Evolutionary conservation across 2,113 vertebrate genomes (phyloP).

Genomic region (Porphyrio hochstetteri): DNA sequence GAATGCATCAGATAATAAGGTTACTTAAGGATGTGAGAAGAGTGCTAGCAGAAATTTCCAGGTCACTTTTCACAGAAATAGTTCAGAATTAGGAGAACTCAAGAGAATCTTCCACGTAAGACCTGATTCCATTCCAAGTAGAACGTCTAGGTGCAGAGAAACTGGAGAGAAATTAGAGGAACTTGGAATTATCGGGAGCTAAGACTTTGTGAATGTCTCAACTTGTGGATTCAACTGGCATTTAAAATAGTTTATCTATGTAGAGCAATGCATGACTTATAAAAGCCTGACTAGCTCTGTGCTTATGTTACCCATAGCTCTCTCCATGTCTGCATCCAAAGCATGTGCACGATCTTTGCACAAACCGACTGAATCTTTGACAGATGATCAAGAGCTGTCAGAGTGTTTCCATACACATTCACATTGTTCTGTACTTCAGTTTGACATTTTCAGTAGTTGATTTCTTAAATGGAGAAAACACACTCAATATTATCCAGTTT

Average conservation of each 20-base stretch:
- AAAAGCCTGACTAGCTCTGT: not conserved
- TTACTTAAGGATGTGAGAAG: not conserved
- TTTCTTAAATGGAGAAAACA: not conserved
- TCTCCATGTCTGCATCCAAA: not conserved
- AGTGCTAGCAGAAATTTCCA: not conserved
- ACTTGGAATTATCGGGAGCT: not conserved
- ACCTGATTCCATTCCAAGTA: not conserved
- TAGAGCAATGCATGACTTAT: rapidly evolving
- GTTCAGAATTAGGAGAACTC: not conserved
- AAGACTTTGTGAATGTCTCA: not conserved
- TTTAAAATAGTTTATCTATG: not conserved
- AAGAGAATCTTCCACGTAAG: not conserved
- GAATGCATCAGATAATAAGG: not conserved
- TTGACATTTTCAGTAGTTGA: not conserved
- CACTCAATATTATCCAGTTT: not conserved
- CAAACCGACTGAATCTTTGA: not conserved
- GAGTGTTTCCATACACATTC: not conserved
- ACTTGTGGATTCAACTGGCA: not conserved
- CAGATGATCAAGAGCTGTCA: not conserved
- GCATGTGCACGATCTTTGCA: not conserved
- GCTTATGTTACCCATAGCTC: not conserved
- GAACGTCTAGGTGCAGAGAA: not conserved
- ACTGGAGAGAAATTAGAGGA: not conserved
- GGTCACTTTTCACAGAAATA: not conserved
- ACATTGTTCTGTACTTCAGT: not conserved